These are phyloP conservation scores for Trogon surrucura DNA, from an alignment of 2,113 vertebrate species.

Conservation along the genomic window DNA sequence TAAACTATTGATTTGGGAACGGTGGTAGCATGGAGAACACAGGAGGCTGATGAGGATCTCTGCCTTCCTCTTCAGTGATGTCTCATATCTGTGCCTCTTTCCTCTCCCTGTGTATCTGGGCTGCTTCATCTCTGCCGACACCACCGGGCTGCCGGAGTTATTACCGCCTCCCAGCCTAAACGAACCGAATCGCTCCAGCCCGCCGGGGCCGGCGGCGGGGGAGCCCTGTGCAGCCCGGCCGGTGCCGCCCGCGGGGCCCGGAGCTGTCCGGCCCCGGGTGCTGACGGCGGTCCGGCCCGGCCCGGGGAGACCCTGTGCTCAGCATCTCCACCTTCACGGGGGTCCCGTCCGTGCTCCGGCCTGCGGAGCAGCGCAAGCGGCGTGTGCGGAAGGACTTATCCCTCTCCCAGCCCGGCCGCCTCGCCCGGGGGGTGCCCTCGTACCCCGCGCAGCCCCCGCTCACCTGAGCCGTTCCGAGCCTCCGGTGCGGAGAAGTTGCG, in stretches of 20 bases:
- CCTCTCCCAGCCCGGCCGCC: neutral
- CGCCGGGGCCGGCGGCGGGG: rapidly evolving
- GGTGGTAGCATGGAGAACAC: neutral
- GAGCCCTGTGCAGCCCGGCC: neutral
- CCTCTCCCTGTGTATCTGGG: neutral
- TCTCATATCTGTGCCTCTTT: neutral
- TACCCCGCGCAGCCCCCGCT: neutral
- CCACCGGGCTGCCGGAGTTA: neutral
- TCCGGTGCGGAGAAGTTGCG: constrained; percentile 53
- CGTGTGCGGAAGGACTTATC: neutral
- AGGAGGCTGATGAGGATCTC: neutral
- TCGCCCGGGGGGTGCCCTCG: neutral
- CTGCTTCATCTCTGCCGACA: neutral
- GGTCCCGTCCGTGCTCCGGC: too few species aligned
- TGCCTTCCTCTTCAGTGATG: neutral
- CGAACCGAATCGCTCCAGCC: neutral
- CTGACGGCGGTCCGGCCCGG: neutral
- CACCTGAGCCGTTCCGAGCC: constrained; percentile 59
- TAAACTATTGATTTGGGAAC: neutral
- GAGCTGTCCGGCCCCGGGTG: constrained; percentile 26
- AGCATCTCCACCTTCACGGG: too few species aligned
- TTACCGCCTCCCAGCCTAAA: neutral
- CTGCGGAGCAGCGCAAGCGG: neutral
- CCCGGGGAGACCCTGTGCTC: rapidly evolving
- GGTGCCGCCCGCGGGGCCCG: neutral